phyloP scores from a whole-genome alignment of 2,888 invertebrate species.

The Ligdia adustata region DNA sequence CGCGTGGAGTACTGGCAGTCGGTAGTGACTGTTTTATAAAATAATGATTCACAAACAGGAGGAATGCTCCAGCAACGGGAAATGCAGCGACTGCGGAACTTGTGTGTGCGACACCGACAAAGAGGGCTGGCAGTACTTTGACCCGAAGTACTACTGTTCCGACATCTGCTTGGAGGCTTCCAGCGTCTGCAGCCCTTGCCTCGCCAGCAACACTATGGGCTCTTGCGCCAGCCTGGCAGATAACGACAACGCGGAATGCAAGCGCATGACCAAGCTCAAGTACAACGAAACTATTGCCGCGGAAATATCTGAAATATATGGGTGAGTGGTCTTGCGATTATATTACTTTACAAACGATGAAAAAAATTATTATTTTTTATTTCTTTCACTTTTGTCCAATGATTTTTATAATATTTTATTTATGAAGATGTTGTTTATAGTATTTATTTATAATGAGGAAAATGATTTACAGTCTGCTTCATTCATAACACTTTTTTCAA shows the following conservation, averaged over 20 bases:
- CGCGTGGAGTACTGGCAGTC: too few relatives aligned
- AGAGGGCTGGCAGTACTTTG: slow-evolving; percentile 67
- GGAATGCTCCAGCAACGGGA: slow-evolving; percentile 67
- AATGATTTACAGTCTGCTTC: too few relatives aligned
- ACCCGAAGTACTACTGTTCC: slow-evolving; percentile 52
- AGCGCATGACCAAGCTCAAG: slow-evolving; percentile 23
- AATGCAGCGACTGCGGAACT: slow-evolving; percentile 55
- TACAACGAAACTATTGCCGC: slow-evolving; percentile 44
- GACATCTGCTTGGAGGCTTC: slow-evolving; percentile 57
- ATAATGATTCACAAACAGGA: too few relatives aligned
- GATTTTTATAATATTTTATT: too few relatives aligned
- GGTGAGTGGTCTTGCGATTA: too few relatives aligned
- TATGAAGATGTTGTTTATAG: too few relatives aligned
- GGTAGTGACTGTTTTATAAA: too few relatives aligned
- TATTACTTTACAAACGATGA: too few relatives aligned
- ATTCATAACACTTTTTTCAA: too few relatives aligned
- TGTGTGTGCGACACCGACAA: slow-evolving; percentile 60
- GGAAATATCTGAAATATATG: slow-evolving; percentile 42
- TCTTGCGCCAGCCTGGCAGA: slow-evolving; percentile 31
- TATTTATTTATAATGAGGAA: too few relatives aligned
- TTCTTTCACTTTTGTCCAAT: too few relatives aligned
- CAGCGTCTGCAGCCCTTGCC: slow-evolving; percentile 55
- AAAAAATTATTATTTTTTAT: too few relatives aligned
- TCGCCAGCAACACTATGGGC: slow-evolving; percentile 42
- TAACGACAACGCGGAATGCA: slow-evolving; percentile 30